These are phyloP conservation scores for Drosophila bipectinata DNA, from an alignment of 1,140 invertebrate species.

Conservation along the genomic window DNA sequence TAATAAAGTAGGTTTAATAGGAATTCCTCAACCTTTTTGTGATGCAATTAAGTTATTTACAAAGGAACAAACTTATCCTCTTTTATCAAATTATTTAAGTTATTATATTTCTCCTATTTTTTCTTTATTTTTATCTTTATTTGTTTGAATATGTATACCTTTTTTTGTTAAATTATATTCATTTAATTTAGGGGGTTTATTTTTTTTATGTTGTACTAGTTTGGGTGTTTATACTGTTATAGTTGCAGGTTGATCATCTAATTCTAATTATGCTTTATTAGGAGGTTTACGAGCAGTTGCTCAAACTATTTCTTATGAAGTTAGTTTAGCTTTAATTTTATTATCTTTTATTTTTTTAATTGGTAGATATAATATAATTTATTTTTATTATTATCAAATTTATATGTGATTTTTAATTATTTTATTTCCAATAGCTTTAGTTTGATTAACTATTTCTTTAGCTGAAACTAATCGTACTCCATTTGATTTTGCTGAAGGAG, in stretches of 20 bases:
- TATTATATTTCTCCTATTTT: slow-evolving; percentile 86
- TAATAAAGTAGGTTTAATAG: slow-evolving; percentile 87
- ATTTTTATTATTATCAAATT: slow-evolving; percentile 80
- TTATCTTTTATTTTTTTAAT: slow-evolving; percentile 69
- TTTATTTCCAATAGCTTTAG: slow-evolving; percentile 85
- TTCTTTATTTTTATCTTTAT: slow-evolving; percentile 85
- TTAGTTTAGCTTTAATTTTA: slow-evolving; percentile 76
- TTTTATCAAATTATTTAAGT: slow-evolving; percentile 84
- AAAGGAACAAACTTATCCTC: slow-evolving; percentile 85
- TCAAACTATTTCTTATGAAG: slow-evolving; percentile 86
- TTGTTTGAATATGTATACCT: slow-evolving; percentile 85
- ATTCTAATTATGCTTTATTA: slow-evolving; percentile 88
- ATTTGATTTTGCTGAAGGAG: slow-evolving; percentile 88
- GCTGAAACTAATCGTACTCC: slow-evolving; percentile 90
- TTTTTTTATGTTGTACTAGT: slow-evolving; percentile 80
- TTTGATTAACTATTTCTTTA: slow-evolving; percentile 86
- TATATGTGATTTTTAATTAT: slow-evolving; percentile 85
- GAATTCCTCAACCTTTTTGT: slow-evolving; percentile 87
- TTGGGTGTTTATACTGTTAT: slow-evolving; percentile 84
- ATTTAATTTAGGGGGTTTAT: slow-evolving; percentile 80
- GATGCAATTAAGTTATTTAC: slow-evolving; percentile 89
- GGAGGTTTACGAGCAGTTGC: slow-evolving; percentile 86
- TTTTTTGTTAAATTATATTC: slow-evolving; percentile 81
- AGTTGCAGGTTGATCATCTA: slow-evolving; percentile 87
- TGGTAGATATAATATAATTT: slow-evolving; percentile 57